A percentile compares a stretch with the other conserved stretches of the same genome.
Conservation (phyloP, 2,888 invertebrate genomes). For the Mythimna albipuncta region DNA sequence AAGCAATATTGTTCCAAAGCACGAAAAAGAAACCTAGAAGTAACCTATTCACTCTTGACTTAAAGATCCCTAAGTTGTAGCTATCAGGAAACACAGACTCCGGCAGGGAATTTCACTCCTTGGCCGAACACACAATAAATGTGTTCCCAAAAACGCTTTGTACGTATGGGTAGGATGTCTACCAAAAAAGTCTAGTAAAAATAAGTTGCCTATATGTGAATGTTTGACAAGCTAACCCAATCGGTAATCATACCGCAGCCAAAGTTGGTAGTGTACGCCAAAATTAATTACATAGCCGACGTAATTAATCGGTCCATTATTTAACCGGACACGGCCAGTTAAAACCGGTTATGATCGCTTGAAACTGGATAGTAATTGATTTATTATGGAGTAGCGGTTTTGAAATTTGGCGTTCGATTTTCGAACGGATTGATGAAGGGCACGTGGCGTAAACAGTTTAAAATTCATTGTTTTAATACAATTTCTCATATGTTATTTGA, state of each 20-base stretch:
- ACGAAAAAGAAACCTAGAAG: too few species aligned
- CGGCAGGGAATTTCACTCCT: too few species aligned
- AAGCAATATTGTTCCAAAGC: too few species aligned
- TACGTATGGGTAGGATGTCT: too few species aligned
- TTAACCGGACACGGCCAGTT: conserved; percentile 39
- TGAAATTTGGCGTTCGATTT: conserved; percentile 10
- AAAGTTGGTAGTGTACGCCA: conserved; percentile 45
- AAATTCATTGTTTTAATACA: not conserved
- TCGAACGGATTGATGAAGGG: not conserved
- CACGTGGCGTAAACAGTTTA: not conserved
- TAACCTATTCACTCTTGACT: too few species aligned
- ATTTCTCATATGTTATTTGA: too few species aligned
- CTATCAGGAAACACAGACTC: too few species aligned
- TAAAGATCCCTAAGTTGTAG: too few species aligned
- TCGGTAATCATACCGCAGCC: conserved; percentile 39
- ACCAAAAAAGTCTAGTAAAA: too few species aligned
- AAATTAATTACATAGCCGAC: conserved; percentile 53
- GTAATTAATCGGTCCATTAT: conserved; percentile 53
- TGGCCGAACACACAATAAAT: too few species aligned
- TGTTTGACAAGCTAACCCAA: conserved; percentile 24
- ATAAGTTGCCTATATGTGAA: not conserved
- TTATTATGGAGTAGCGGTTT: conserved; percentile 21
- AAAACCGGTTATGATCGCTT: conserved; percentile 49
- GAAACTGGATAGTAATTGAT: conserved; percentile 47
- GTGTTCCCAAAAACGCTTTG: too few species aligned